A percentile compares a stretch with the other conserved stretches of the same genome.
Conservation (phyloP, 1,140 invertebrate species). For the Ceratina japonica region DNA sequence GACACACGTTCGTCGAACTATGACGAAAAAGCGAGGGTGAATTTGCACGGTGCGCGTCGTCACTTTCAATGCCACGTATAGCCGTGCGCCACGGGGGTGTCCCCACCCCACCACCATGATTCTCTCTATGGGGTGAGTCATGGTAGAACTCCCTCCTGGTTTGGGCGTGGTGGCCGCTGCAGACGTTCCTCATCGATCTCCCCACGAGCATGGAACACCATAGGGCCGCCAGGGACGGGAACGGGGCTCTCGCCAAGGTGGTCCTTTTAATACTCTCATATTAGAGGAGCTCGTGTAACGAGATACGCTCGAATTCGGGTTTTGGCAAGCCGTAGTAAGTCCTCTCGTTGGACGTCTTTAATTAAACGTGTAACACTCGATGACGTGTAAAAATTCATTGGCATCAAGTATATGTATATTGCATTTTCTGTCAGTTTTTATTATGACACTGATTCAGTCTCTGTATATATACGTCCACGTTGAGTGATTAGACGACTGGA, state of each 20-base stretch:
- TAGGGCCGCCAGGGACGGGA: conserved; percentile 26
- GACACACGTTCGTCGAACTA: conserved; percentile 34
- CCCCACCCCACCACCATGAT: conserved; percentile 12
- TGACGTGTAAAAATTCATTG: no score
- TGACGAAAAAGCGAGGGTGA: conserved; percentile 27
- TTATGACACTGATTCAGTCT: no score
- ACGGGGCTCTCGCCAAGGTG: conserved; percentile 26
- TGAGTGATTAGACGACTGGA: no score
- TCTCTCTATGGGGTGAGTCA: conserved; percentile 63
- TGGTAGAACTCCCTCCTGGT: conserved; percentile 54
- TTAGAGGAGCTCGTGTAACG: background rate
- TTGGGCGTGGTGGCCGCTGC: conserved; percentile 67
- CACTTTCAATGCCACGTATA: conserved; percentile 47
- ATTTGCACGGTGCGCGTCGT: conserved; percentile 28
- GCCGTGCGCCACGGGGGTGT: conserved; percentile 40
- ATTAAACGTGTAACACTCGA: background rate
- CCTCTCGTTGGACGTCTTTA: no score
- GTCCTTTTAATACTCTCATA: conserved; percentile 21
- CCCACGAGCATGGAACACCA: conserved; percentile 59
- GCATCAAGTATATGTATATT: no score
- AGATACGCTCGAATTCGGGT: background rate
- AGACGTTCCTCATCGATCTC: conserved; percentile 71
- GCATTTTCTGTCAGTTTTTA: no score
- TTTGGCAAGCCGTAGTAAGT: no score
- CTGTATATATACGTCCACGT: no score